Base-by-base conservation (phyloP, 2,113 vertebrate genomes). In the Archilochus colubris region DNA sequence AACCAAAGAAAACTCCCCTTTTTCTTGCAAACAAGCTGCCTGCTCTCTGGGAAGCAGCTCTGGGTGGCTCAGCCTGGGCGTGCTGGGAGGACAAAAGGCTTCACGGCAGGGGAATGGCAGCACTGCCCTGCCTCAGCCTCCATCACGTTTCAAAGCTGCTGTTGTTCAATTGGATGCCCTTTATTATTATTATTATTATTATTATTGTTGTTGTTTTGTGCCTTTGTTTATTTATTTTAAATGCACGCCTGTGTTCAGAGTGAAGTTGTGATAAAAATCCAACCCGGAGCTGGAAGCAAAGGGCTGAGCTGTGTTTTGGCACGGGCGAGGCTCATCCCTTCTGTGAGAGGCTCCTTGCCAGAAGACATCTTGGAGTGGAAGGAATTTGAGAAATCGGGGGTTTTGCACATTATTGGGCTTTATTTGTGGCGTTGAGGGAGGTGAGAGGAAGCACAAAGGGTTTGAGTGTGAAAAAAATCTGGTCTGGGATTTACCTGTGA, bases 201-300 rank as follows among this genome's bases (percentile, higher is more conserved):
- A 7, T 17, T 51, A 14, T 61, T 21, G 6, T 31, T 13, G 6
- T 17, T 48, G 54, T 25, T 36, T 54, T 36, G 12, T 40, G 40
- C 12, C 9, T 40, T 40, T 40, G 38, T 54, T 81, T 20, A 21
- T 50, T 50, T 50, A 23, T 61, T 81, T 22, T 31, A 6, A 43
- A 44, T 30, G 31, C 57, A 25, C 82, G 36, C 58, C 70, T 77
- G 69, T 53, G 93, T 89, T 93, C 91, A 83, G 88, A 89, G 86
- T 8, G 44, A 61, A 94, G 96, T 86, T 95, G 94, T 90, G 96
- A 95, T 95, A 96, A 94, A 95, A 96, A 96, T 96, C 96, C 57
- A 51, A 91, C 72, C 48, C 87, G 43, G 87, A 83, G 89, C 84
- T 87, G 94, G 78, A 59, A 88, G 96, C 57, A 6, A 86, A 54